phyloP scores from a whole-genome alignment of 2,888 invertebrate genomes.

The Xiphydria camelus region DNA sequence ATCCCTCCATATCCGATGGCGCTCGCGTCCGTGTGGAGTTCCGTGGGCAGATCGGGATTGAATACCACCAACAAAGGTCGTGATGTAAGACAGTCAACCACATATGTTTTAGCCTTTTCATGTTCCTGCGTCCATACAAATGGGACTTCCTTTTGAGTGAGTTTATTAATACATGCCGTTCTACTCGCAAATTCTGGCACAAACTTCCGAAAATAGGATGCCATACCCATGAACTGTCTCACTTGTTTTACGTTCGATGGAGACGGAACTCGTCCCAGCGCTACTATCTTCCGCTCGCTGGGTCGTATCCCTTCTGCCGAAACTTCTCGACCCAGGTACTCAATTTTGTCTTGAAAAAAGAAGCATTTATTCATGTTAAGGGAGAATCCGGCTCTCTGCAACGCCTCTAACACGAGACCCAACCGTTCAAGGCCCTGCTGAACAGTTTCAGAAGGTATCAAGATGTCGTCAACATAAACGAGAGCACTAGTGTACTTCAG shows the following conservation, averaged over 20 bases:
- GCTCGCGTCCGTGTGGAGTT: no score
- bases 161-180: background rate
- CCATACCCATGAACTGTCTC: constrained; percentile 15
- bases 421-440: constrained; percentile 8
- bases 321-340: no score
- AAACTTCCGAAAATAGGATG: constrained; percentile 14
- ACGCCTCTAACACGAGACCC: background rate
- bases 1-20: no score
- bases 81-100: background rate
- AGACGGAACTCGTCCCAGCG: no score
- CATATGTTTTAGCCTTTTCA: background rate
- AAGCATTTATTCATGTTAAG: no score
- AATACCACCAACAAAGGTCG: constrained; percentile 5
- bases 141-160: background rate
- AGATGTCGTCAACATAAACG: no score
- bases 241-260: no score
- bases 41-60: background rate
- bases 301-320: no score
- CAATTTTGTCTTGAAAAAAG: background rate
- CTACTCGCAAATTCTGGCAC: background rate
- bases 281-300: background rate
- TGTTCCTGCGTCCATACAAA: constrained; percentile 5
- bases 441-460: no score
- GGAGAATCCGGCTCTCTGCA: background rate
- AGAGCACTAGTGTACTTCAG: constrained; percentile 12